Evolutionary conservation across 2,888 invertebrate genomes (phyloP).

Genomic region (Didymodactylos carnosus): DNA sequence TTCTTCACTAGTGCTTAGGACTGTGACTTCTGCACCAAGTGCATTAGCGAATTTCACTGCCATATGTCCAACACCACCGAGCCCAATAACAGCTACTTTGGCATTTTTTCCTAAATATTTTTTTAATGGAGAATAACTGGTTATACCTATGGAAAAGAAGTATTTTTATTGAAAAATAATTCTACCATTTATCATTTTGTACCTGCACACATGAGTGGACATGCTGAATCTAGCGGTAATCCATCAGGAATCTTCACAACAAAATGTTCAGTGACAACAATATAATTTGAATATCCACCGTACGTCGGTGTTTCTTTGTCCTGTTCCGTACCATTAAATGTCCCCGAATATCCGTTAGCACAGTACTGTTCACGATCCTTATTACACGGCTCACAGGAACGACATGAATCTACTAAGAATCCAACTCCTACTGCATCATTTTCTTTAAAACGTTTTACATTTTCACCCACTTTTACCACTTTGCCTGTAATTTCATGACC

Average conservation of each 20-base stretch:
- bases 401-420: constrained; percentile 1
- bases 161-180: too few relatives aligned
- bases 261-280: not conserved
- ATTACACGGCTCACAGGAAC: not conserved
- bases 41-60: not conserved
- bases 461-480: not conserved
- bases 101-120: too few relatives aligned
- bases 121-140: too few relatives aligned
- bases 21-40: not conserved
- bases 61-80: not conserved
- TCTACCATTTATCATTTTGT: too few relatives aligned
- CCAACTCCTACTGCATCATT: constrained; percentile 7
- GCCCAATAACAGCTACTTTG: not conserved
- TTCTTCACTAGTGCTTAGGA: not conserved
- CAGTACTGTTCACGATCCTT: not conserved
- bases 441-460: not conserved
- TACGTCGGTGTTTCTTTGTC: not conserved
- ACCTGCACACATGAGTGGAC: not conserved
- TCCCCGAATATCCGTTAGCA: not conserved
- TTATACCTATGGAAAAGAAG: too few relatives aligned
- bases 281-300: not conserved
- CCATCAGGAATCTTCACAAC: not conserved
- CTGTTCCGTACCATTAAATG: not conserved
- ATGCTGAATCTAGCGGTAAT: not conserved
- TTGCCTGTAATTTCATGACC: constrained; percentile 12